Evolutionary conservation across 2,888 invertebrate species (phyloP).

Genomic region (Carcina quercana): DNA sequence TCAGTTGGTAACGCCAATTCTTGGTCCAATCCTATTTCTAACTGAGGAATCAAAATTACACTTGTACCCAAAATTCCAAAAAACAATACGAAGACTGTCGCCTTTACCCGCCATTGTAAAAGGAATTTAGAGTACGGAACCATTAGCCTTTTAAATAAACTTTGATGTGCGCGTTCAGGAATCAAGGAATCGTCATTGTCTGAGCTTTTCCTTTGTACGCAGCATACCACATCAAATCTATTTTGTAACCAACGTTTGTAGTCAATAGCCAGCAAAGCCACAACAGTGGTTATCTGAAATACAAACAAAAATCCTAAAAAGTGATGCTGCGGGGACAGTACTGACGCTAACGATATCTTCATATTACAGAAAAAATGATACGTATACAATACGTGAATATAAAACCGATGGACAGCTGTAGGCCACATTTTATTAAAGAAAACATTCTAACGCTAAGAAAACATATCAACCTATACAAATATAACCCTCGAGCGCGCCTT

Average conservation of each 20-base stretch:
- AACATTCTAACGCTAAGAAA: constrained; percentile 69
- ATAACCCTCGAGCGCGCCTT: no score
- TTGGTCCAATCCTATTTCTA: constrained; percentile 93
- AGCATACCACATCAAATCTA: constrained; percentile 85
- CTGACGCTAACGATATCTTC: no score
- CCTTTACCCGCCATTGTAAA: constrained; percentile 58
- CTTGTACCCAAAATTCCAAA: constrained; percentile 79
- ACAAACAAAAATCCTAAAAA: constrained; percentile 89
- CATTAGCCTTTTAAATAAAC: constrained; percentile 48
- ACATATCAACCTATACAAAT: no score
- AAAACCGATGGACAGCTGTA: constrained; percentile 93
- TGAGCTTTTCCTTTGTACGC: constrained; percentile 69
- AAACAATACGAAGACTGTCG: constrained; percentile 79
- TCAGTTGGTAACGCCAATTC: constrained; percentile 92
- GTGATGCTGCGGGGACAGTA: no score
- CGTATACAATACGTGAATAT: constrained; percentile 91
- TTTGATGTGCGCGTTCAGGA: constrained; percentile 36
- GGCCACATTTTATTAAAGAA: constrained; percentile 83
- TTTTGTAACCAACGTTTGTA: constrained; percentile 77
- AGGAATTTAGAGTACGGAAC: constrained; percentile 53
- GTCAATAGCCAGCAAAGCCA: constrained; percentile 89
- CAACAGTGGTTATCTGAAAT: constrained; percentile 92
- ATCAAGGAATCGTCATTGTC: constrained; percentile 53
- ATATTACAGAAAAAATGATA: constrained; percentile 88
- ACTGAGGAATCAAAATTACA: constrained; percentile 80